A percentile compares a stretch with the other conserved stretches of the same genome.
Conservation (phyloP, 2,797 vertebrate genomes). For the Alouatta caraya region DNA sequence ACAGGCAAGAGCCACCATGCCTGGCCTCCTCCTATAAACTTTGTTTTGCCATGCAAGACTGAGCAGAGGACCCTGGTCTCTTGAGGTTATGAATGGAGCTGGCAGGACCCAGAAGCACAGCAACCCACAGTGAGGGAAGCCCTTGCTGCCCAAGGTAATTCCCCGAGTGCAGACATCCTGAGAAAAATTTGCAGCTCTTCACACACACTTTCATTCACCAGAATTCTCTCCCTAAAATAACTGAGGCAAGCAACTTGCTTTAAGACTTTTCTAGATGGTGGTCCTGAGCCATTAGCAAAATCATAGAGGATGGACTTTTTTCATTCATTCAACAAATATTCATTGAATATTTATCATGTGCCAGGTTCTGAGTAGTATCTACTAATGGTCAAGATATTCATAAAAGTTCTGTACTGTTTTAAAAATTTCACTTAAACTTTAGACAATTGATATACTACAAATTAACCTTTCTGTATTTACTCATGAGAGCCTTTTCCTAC, state of each 20-base stretch:
- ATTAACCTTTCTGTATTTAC: neutral
- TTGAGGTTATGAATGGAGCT: neutral
- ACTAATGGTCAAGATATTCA: neutral
- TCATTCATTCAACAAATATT: neutral
- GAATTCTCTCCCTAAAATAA: neutral
- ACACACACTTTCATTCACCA: neutral
- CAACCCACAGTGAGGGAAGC: neutral
- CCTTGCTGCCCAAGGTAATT: neutral
- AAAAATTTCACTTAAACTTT: neutral
- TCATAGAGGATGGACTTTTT: neutral
- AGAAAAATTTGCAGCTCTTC: neutral
- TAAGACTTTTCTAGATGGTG: neutral
- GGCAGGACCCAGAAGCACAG: neutral
- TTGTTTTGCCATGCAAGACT: neutral
- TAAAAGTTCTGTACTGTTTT: neutral
- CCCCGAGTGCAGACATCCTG: neutral
- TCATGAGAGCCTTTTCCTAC: neutral
- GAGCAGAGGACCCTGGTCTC: neutral
- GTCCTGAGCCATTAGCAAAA: neutral
- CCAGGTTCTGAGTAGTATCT: neutral
- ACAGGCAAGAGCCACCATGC: neutral
- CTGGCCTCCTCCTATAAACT: neutral
- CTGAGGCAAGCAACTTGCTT: neutral
- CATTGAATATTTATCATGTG: neutral
- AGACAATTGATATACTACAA: neutral